Evolutionary conservation across 2,888 invertebrate species (phyloP).

Genomic region (Lasioglossum marginatum): DNA sequence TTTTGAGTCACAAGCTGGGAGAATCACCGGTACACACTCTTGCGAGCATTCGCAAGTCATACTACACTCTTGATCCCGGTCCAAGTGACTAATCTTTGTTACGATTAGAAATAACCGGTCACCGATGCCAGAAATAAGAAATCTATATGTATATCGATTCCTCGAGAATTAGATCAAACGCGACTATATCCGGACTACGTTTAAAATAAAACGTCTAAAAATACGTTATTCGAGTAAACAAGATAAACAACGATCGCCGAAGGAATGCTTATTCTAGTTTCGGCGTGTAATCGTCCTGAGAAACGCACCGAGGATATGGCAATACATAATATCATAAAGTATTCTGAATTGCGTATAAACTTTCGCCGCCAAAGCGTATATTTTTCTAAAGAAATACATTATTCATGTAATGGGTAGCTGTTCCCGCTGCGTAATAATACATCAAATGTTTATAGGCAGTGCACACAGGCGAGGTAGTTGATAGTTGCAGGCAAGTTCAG

Average conservation of each 20-base stretch:
- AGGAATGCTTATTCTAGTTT: neutral
- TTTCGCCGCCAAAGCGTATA: neutral
- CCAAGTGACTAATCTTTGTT: slow-evolving; percentile 1
- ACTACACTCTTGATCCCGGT: neutral
- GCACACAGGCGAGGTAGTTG: neutral
- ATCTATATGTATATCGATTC: neutral
- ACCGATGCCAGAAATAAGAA: neutral
- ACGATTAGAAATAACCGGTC: neutral
- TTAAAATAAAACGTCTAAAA: neutral
- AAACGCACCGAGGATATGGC: neutral
- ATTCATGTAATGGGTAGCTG: neutral
- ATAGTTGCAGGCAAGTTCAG: slow-evolving; percentile 1
- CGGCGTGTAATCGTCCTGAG: neutral
- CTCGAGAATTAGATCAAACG: neutral
- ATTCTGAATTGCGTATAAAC: neutral
- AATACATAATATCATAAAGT: neutral
- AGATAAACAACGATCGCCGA: neutral
- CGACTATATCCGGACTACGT: neutral
- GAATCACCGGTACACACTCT: neutral
- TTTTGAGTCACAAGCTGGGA: neutral
- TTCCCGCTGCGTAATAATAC: neutral
- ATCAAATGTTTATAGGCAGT: neutral
- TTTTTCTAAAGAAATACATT: neutral
- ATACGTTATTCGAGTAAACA: neutral
- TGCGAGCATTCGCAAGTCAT: neutral